A percentile compares a stretch with the other conserved stretches of the same genome.
phyloP scores from a whole-genome alignment of 2,888 invertebrate genomes.

The Himalopsyche kuldschensis region DNA sequence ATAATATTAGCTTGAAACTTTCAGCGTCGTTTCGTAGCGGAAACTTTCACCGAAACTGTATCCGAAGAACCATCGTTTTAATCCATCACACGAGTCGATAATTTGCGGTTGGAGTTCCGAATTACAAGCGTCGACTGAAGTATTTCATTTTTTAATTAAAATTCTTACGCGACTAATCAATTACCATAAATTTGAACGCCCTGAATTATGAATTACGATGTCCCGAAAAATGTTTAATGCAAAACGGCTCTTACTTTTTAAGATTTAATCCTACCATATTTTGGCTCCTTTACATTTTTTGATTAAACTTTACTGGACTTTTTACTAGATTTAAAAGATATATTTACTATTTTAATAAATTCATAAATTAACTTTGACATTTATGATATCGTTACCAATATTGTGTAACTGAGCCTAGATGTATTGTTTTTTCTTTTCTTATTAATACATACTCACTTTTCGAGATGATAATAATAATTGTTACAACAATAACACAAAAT shows the following conservation, averaged over 20 bases:
- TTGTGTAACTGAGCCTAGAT: too few species aligned
- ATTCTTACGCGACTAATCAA: neutral
- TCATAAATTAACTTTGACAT: too few species aligned
- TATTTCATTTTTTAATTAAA: neutral
- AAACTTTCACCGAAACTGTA: neutral
- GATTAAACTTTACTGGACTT: neutral
- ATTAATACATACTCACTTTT: too few species aligned
- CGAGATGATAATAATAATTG: too few species aligned
- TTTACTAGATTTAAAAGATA: too few species aligned
- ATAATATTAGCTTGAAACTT: neutral
- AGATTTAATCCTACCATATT: neutral
- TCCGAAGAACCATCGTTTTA: neutral
- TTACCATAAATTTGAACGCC: neutral
- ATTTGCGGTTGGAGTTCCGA: neutral
- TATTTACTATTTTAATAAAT: too few species aligned
- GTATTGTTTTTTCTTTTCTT: too few species aligned
- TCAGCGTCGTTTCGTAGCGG: neutral
- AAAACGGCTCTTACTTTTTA: neutral
- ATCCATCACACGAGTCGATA: neutral
- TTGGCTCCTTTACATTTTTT: neutral
- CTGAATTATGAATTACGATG: neutral
- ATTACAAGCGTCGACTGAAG: neutral
- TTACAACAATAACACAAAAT: too few species aligned
- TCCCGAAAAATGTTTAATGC: neutral
- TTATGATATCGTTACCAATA: too few species aligned